Conservation (phyloP, 1,140 invertebrate genomes). For the Drosophila biarmipes region DNA sequence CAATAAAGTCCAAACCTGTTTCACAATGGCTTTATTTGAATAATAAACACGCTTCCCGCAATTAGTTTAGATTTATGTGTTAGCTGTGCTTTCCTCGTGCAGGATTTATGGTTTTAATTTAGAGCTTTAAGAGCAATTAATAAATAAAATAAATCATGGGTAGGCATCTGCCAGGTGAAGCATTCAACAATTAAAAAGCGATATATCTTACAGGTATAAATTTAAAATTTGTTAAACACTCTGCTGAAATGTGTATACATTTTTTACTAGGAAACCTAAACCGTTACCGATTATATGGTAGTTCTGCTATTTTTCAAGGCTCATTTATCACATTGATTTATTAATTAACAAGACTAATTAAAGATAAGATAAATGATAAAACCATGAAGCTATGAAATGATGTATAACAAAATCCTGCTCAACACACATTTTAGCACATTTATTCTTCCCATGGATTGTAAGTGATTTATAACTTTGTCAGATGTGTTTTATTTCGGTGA, state of each 20-base stretch:
- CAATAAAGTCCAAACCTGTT: not conserved
- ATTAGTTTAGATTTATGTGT: conserved; percentile 3
- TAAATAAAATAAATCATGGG: conserved; percentile 1
- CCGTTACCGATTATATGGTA: not conserved
- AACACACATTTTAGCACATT: conserved; percentile 2
- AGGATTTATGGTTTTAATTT: not conserved
- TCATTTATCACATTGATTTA: conserved; percentile 10
- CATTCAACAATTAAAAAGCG: not conserved
- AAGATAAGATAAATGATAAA: conserved; percentile 20
- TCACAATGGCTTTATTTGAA: no score
- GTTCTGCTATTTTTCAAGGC: not conserved
- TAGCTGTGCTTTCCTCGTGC: no score
- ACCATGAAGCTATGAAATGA: conserved; percentile 1
- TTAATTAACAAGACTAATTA: conserved; percentile 12
- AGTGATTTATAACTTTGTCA: conserved; percentile 18
- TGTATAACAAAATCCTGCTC: conserved; percentile 4
- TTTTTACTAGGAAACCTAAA: not conserved
- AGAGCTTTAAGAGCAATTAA: not conserved
- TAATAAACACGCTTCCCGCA: not conserved
- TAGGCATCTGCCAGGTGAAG: not conserved
- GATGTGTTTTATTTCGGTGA: conserved; percentile 27
- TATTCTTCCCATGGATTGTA: conserved; percentile 10
- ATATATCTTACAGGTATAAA: not conserved
- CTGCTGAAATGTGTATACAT: not conserved
- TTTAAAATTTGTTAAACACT: not conserved